A percentile compares a stretch with the other conserved stretches of the same genome.
Evolutionary conservation across 2,888 invertebrate species (phyloP).

Genomic region (Tupiocoris notatus): DNA sequence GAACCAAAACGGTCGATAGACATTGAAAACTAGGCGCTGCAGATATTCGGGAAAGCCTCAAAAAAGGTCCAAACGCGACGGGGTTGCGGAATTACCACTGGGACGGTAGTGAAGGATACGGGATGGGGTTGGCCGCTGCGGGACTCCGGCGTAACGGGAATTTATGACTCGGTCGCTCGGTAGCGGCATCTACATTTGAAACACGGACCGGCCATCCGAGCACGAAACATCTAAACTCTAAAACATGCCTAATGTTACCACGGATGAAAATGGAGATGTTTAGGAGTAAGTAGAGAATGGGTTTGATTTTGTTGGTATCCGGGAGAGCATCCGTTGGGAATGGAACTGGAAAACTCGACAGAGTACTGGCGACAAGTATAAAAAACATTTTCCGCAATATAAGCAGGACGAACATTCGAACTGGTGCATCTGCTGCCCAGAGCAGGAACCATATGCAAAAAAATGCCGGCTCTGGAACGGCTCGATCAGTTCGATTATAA

Average conservation of each 20-base stretch:
- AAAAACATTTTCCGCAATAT: no score
- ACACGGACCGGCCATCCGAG: slow-evolving; percentile 7
- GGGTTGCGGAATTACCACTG: background rate
- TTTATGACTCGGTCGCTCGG: slow-evolving; percentile 7
- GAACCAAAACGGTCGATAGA: background rate
- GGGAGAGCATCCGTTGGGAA: no score
- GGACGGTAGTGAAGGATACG: background rate
- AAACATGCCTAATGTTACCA: background rate
- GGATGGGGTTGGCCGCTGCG: background rate
- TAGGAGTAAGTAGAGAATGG: background rate
- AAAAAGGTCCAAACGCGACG: background rate
- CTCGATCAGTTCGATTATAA: no score
- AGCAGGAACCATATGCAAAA: no score
- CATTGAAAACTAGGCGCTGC: background rate
- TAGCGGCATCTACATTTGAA: slow-evolving; percentile 30
- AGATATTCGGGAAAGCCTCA: background rate
- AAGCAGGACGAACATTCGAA: no score
- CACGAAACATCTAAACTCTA: background rate
- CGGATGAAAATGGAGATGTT: background rate
- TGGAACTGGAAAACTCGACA: no score
- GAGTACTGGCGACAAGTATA: no score
- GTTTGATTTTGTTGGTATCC: background rate
- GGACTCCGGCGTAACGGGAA: slow-evolving; percentile 12
- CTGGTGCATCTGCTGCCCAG: no score
- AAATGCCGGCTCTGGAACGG: no score